Conservation (phyloP, 2,113 vertebrate species). For the Verasper variegatus region DNA sequence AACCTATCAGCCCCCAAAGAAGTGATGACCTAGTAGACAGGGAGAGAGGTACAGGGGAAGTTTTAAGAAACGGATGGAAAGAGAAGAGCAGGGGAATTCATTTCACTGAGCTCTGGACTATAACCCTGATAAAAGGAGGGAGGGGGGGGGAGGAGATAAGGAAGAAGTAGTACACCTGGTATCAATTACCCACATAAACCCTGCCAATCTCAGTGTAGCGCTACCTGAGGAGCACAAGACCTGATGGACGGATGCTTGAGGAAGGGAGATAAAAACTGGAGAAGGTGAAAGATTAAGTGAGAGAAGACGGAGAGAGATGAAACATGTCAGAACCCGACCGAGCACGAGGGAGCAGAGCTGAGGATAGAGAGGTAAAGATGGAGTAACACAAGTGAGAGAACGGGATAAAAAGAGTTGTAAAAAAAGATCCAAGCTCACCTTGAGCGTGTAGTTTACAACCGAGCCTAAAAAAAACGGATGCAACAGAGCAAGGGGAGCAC, state of each 20-base stretch:
- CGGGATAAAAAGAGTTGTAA: not conserved
- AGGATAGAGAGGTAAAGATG: not conserved
- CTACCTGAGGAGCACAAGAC: not conserved
- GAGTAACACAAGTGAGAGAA: not conserved
- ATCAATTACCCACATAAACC: slow-evolving; percentile 15
- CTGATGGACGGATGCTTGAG: slow-evolving; percentile 12
- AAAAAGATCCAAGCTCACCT: slow-evolving; percentile 3
- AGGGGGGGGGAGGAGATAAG: not conserved
- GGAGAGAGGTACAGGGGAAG: not conserved
- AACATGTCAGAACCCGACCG: slow-evolving; percentile 1
- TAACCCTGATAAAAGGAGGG: slow-evolving; percentile 14
- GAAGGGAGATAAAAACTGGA: not conserved
- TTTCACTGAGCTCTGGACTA: slow-evolving; percentile 3
- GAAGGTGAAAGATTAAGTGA: not conserved
- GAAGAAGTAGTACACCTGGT: slow-evolving; percentile 5
- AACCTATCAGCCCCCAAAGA: slow-evolving; percentile 83
- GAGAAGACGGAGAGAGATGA: not conserved
- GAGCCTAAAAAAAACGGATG: not conserved
- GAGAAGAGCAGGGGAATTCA: slow-evolving; percentile 1
- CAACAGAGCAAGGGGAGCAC: not conserved
- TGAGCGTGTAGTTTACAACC: slow-evolving; percentile 19
- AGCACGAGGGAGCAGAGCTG: not conserved
- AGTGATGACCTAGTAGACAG: slow-evolving; percentile 82
- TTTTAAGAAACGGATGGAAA: not conserved
- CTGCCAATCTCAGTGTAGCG: not conserved